Evolutionary conservation across 2,113 vertebrate genomes (phyloP), one percentile per base, ranked within the genome.

Genomic region (Kobus ellipsiprymnus): DNA sequence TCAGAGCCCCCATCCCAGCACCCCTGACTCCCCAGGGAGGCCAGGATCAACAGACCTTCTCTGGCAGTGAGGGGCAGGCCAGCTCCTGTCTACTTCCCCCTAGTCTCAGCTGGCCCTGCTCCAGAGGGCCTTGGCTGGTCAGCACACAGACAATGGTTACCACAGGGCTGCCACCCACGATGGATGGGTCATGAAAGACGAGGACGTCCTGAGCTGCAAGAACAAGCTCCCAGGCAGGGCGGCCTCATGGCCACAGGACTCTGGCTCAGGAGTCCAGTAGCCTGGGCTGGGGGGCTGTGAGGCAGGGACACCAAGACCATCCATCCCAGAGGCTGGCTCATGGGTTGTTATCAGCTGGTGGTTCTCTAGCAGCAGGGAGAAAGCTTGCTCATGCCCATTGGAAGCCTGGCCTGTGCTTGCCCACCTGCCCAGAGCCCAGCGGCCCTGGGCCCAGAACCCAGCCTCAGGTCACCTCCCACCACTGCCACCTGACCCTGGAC

Each of bases 381-480:
- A 16, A 23, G 60, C 7, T 10, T 1, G 5, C 77, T 19, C 36
- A 15, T 2, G 0, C 8, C 25, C 8, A 1, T 4, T 1, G 8
- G 9, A 84, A 46, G 13, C 87, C 19, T 7, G 30, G 21, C 23
- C 87, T 29, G 55, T 1, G 21, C 12, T 17, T 15, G 60, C 50
- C 40, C 30, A 25, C 40, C 84, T 16, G 50, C 36, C 77, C 74
- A 10, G 13, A 55, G 29, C 19, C 23, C 9, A 0, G 7, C 40
- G 40, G 77, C 44, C 71, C 82, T 36, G 48, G 46, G 12, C 27
- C 19, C 46, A 55, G 17, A 83, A 19, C 10, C 27, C 10, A 60
- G 50, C 50, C 86, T 36, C 23, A 2, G 3, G 30, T 9, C 60
- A 16, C 50, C 16, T 48, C 80, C n/a, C 9, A 36, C 6, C 25